Conservation (phyloP, 2,888 invertebrate species). For the Adineta ricciae region DNA sequence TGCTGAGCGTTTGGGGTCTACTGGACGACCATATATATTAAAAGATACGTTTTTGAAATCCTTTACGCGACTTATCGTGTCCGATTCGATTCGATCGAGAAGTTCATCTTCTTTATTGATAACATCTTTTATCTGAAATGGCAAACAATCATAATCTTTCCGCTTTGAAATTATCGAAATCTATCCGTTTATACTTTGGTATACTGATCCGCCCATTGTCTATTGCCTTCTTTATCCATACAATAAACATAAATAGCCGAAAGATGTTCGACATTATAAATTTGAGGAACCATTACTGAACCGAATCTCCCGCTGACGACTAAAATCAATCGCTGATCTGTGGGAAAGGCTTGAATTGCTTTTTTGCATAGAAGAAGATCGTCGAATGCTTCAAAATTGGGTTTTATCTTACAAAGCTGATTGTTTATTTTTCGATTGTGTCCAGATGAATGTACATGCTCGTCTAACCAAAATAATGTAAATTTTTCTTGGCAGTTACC, state of each 20-base stretch:
- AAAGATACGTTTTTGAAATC: neutral
- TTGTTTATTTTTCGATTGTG: neutral
- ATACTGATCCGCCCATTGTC: neutral
- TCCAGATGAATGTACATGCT: neutral
- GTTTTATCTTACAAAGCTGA: neutral
- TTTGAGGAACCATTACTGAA: neutral
- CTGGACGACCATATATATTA: too few relatives aligned
- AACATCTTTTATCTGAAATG: neutral
- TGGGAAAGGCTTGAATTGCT: neutral
- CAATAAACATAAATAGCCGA: neutral
- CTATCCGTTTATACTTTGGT: neutral
- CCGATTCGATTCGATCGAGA: neutral
- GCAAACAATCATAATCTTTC: neutral
- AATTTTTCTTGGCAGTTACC: neutral
- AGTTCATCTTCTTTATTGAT: neutral
- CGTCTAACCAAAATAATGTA: neutral
- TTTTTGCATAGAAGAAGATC: neutral
- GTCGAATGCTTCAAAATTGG: neutral
- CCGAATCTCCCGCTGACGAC: neutral
- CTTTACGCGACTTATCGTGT: neutral
- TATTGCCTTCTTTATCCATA: neutral
- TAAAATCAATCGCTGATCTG: neutral
- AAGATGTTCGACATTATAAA: neutral
- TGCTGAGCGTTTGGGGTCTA: too few relatives aligned
- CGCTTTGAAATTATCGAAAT: neutral